These are phyloP conservation scores for Echeneis naucrates DNA, from an alignment of 2,797 vertebrate genomes.

Conservation along the genomic window DNA sequence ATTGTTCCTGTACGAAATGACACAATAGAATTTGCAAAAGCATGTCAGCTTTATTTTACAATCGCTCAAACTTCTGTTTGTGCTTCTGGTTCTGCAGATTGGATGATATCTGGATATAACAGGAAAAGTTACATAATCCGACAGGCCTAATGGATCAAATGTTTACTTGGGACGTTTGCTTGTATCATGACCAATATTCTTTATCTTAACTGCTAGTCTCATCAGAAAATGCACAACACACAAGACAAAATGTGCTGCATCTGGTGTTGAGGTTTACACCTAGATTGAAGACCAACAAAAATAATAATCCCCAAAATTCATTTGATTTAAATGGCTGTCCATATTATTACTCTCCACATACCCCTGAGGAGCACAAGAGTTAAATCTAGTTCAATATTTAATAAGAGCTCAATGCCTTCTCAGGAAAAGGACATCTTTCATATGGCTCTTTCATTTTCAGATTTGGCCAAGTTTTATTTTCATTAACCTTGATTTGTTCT, in stretches of 20 bases:
- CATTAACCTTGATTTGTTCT: slow-evolving; percentile 68
- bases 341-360: slow-evolving; percentile 36
- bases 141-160: slow-evolving; percentile 45
- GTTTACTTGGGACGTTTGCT: slow-evolving; percentile 21
- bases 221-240: neutral
- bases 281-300: neutral
- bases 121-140: slow-evolving; percentile 69
- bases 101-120: slow-evolving; percentile 23
- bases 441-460: slow-evolving; percentile 38
- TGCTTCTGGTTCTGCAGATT: slow-evolving; percentile 4
- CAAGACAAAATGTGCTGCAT: neutral
- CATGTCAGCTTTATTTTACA: neutral
- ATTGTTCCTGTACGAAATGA: neutral
- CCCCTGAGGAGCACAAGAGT: slow-evolving; percentile 50
- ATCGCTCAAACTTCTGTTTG: slow-evolving; percentile 16
- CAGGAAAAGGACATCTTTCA: slow-evolving; percentile 41
- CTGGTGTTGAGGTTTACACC: neutral
- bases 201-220: neutral
- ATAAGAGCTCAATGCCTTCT: slow-evolving; percentile 46
- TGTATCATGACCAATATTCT: neutral
- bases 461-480: slow-evolving; percentile 50
- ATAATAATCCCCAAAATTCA: slow-evolving; percentile 15
- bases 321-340: slow-evolving; percentile 17
- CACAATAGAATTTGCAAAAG: neutral
- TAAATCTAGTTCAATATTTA: slow-evolving; percentile 65